Percentiles rank a stretch among this genome's conserved stretches.
Conservation (phyloP, 2,888 invertebrate species). For the Leptopterna dolabrata region DNA sequence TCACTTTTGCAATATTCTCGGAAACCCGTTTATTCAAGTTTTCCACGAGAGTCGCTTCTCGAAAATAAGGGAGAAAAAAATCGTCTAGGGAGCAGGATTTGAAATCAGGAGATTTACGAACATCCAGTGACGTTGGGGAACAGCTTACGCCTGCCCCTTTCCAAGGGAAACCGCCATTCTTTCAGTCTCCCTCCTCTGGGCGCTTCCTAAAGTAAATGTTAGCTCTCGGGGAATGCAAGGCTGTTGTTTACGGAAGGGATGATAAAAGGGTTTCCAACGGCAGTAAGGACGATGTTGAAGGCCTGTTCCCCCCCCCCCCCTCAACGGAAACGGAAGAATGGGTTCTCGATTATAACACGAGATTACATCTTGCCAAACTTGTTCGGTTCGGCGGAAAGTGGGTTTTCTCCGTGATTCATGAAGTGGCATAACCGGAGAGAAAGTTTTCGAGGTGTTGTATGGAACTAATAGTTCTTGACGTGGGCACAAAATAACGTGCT, state of each 20-base stretch:
- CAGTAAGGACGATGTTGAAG: neutral
- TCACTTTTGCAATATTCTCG: neutral
- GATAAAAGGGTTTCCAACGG: neutral
- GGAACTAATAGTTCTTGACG: too few relatives aligned
- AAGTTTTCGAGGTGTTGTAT: too few relatives aligned
- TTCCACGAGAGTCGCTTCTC: neutral
- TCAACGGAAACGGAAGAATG: neutral
- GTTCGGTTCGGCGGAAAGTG: neutral
- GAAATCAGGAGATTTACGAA: neutral
- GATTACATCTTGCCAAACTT: neutral
- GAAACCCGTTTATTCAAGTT: neutral
- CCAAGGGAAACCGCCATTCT: neutral
- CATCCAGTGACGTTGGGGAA: neutral
- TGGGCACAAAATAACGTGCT: too few relatives aligned
- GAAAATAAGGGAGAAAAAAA: neutral
- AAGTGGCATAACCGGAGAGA: too few relatives aligned
- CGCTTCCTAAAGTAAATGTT: neutral
- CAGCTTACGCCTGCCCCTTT: neutral
- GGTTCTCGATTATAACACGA: neutral
- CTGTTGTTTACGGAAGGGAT: slow-evolving; percentile 7
- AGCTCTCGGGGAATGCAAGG: neutral
- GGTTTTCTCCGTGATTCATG: too few relatives aligned
- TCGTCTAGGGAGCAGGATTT: neutral
- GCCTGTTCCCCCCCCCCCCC: neutral
- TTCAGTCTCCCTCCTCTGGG: neutral